These are phyloP conservation scores for Pachymerium ferrugineum DNA, from an alignment of 2,888 invertebrate genomes.

Conservation along the genomic window DNA sequence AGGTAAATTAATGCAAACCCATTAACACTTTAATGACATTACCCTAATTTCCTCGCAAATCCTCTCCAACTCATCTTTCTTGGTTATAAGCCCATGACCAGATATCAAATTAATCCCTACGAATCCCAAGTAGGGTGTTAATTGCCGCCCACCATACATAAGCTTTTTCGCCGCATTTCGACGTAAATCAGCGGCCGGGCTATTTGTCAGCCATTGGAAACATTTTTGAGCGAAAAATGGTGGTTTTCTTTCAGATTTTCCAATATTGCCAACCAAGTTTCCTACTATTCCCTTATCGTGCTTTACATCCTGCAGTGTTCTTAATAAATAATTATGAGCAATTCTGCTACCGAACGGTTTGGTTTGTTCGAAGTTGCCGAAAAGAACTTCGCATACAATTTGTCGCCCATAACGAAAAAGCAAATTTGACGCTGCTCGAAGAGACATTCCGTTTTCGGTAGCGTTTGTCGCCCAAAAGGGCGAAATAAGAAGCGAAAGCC, in stretches of 20 bases:
- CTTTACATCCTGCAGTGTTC: background rate
- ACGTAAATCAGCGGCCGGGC: slow-evolving; percentile 58
- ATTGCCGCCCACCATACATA: slow-evolving; percentile 56
- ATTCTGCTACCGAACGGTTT: slow-evolving; percentile 7
- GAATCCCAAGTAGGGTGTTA: slow-evolving; percentile 66
- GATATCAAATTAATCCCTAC: slow-evolving; percentile 68
- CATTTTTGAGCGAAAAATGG: background rate
- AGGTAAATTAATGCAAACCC: background rate
- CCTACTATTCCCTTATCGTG: background rate
- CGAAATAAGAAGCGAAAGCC: background rate
- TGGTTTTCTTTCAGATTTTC: background rate
- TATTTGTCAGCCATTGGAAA: slow-evolving; percentile 30
- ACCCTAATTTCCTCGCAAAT: slow-evolving; percentile 68
- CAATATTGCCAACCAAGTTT: background rate
- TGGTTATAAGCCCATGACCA: slow-evolving; percentile 65
- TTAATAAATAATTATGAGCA: background rate
- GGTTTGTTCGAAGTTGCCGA: background rate
- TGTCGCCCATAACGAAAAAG: background rate
- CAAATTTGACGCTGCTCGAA: background rate
- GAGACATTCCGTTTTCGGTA: slow-evolving; percentile 12
- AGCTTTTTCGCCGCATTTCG: slow-evolving; percentile 59
- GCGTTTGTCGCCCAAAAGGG: slow-evolving; percentile 32
- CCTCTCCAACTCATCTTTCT: slow-evolving; percentile 70
- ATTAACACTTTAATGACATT: slow-evolving; percentile 46
- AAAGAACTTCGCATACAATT: slow-evolving; percentile 7